Conservation (phyloP, 2,797 vertebrate species). For the Rhinophrynus dorsalis region DNA sequence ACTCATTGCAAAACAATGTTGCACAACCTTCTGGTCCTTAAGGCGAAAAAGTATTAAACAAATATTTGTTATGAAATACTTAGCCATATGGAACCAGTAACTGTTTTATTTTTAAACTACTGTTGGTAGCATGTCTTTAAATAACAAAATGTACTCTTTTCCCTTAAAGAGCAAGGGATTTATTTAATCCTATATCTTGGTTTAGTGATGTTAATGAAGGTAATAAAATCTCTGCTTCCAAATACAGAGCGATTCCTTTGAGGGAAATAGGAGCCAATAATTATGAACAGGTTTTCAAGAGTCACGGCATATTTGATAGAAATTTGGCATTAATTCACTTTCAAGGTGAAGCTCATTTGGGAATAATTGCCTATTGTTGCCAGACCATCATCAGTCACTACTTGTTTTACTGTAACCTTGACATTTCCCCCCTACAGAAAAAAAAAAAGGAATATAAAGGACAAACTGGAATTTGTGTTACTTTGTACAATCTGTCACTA, state of each 20-base stretch:
- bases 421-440: constrained; percentile 42
- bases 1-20: too few relatives aligned
- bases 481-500: constrained; percentile 36
- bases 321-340: constrained; percentile 26
- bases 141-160: background rate
- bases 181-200: background rate
- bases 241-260: background rate
- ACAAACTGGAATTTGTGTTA: constrained; percentile 42
- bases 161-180: background rate
- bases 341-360: constrained; percentile 48
- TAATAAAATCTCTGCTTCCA: background rate
- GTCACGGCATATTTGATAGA: constrained; percentile 12
- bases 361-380: constrained; percentile 49
- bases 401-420: constrained; percentile 50
- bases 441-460: constrained; percentile 28
- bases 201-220: background rate
- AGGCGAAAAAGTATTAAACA: too few relatives aligned
- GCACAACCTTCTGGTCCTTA: too few relatives aligned
- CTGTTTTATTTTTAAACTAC: too few relatives aligned
- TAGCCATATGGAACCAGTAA: too few relatives aligned
- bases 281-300: constrained; percentile 18
- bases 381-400: constrained; percentile 45
- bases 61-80: too few relatives aligned
- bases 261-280: constrained; percentile 11
- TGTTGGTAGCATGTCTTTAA: too few relatives aligned